Percentiles rank a stretch among this genome's conserved stretches.
phyloP scores from a whole-genome alignment of 2,113 vertebrate genomes.

The Glaucidium brasilianum region DNA sequence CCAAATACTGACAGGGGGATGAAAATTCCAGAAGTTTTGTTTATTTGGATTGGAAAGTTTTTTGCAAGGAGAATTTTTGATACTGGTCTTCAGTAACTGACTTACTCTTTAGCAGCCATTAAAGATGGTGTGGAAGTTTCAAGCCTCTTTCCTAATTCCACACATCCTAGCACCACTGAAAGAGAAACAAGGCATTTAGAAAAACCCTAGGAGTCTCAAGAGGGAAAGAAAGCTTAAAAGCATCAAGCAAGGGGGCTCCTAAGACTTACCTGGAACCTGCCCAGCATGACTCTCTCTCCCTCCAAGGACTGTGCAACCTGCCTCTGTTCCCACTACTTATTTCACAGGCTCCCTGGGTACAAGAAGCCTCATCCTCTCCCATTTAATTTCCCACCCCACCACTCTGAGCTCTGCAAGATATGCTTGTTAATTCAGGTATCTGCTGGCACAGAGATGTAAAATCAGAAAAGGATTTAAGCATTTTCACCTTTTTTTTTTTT shows the following conservation, averaged over 20 bases:
- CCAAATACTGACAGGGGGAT: neutral
- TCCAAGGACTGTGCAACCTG: neutral
- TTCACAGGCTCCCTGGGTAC: neutral
- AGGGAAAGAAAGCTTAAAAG: neutral
- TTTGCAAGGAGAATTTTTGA: neutral
- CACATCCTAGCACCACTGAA: neutral
- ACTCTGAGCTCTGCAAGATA: neutral
- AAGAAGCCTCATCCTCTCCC: neutral
- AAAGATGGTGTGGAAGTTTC: neutral
- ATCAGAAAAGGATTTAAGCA: neutral
- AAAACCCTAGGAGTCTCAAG: neutral
- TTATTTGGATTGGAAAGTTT: neutral
- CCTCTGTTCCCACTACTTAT: neutral
- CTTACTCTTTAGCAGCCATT: neutral
- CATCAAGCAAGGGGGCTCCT: neutral
- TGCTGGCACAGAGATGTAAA: neutral
- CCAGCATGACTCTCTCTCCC: neutral
- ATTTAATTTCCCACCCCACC: neutral
- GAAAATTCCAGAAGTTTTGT: neutral
- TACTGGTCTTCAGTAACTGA: neutral
- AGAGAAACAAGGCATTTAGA: neutral
- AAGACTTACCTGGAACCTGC: neutral
- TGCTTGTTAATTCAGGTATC: neutral
- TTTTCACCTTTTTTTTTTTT: neutral
- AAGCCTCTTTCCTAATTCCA: neutral